Base-by-base conservation (phyloP, 1,140 invertebrate species). In the Trypoxylus dichotomus region DNA sequence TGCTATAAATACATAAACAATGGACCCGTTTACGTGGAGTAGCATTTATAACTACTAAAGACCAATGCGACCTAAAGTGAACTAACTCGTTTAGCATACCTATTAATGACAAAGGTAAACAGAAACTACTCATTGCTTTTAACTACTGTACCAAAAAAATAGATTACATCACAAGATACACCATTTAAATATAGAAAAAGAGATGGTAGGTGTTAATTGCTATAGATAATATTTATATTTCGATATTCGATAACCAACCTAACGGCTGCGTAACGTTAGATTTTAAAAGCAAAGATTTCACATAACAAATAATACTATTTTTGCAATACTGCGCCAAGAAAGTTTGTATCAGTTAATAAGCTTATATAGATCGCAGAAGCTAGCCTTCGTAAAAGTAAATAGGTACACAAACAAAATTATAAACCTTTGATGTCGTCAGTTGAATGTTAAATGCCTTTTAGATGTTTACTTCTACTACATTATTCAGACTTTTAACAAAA, bases 141-240 rank as follows among this genome's bases (percentile, higher is more conserved):
- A 68, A 24, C 60, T 24, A 24, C 19, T 29, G 24, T 7, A 68
- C 60, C 60, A 68, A 68, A 29, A 58, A 58, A 68, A 25, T 3
- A 29, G 60, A 27, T 68, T 29, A 68, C 60, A 68, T 68, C 27
- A 68, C 60, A 27, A 13, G 3, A 6, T 7, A 24, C 21, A 10
- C 21, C 60, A 15, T 27, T 29, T 68, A 68, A 24, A 13, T 7
- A 24, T n/a, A 68, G 24, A 68, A 68, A 3, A 54, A 54, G 19
- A 54, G 15, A 54, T 15, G 2, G 47, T 6, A 54, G 24, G 60
- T 68, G 60, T 27, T 10, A 68, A 68, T 27, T 68, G 60, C 24
- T 68, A 68, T 10, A 29, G 27, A 68, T 68, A 68, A 68, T 68
- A 68, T 68, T 68, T 68, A 68, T 68, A 68, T 29, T 68, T 25